Evolutionary conservation across 2,113 vertebrate species (phyloP).

Genomic region (Strigops habroptila): DNA sequence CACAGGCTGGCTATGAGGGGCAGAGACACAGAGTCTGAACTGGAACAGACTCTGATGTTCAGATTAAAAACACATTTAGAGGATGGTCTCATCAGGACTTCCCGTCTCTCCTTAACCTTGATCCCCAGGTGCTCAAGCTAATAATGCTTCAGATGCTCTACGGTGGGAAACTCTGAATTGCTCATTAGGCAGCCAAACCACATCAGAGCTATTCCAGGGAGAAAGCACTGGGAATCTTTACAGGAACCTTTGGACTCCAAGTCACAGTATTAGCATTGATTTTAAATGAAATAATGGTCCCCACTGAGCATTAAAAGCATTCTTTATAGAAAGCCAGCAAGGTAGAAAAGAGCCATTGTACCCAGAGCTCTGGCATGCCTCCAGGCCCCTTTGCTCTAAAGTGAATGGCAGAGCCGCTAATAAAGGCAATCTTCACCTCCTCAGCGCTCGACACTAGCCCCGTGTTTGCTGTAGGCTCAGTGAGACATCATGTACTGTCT

Average conservation of each 20-base stretch:
- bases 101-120: constrained; percentile 37
- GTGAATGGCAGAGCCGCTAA: constrained; percentile 30
- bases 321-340: constrained; percentile 61
- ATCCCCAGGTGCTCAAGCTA: constrained; percentile 49
- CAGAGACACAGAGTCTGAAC: not conserved
- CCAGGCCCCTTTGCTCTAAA: constrained; percentile 46
- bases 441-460: not conserved
- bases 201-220: constrained; percentile 60
- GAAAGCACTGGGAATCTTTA: constrained; percentile 61
- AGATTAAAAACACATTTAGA: constrained; percentile 50
- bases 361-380: constrained; percentile 42
- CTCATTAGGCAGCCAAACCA: constrained; percentile 59
- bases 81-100: constrained; percentile 38
- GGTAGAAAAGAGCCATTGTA: constrained; percentile 60
- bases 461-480: constrained; percentile 18
- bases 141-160: constrained; percentile 18
- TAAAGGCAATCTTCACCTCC: constrained; percentile 63
- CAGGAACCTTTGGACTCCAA: constrained; percentile 61
- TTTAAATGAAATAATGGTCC: constrained; percentile 67
- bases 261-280: constrained; percentile 68
- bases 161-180: constrained; percentile 56
- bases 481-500: constrained; percentile 55
- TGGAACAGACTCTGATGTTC: not conserved
- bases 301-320: constrained; percentile 61
- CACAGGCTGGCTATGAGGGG: not conserved